These are phyloP conservation scores for Rhipidura dahli DNA, from an alignment of 2,113 vertebrate species.

Conservation along the genomic window DNA sequence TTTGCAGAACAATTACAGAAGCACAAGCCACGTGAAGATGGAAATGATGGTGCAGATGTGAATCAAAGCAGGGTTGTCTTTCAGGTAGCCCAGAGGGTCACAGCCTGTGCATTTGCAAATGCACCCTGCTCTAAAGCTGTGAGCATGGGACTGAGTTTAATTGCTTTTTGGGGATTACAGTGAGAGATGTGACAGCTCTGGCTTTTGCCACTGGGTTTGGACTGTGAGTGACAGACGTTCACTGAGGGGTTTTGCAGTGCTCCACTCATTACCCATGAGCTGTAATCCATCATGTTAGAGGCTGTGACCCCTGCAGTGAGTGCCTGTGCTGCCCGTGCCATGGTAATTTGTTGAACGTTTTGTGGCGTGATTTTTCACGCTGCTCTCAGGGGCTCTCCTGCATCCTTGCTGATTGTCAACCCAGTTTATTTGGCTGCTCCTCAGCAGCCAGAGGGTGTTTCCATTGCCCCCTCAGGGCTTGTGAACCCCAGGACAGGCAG, in stretches of 20 bases:
- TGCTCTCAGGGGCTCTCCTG: not conserved
- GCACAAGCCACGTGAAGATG: fast-evolving
- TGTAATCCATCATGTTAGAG: not conserved
- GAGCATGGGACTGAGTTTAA: not conserved
- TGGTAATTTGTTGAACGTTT: not conserved
- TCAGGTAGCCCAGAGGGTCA: not conserved
- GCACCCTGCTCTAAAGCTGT: not conserved
- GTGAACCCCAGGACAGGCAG: not conserved
- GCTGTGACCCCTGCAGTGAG: not conserved
- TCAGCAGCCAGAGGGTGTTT: not conserved
- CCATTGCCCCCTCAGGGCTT: not conserved
- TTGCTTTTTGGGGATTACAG: not conserved
- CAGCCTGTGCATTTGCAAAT: not conserved
- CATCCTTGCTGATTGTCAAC: not conserved
- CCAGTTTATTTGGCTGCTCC: not conserved
- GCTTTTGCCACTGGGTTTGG: not conserved
- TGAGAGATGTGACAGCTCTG: not conserved
- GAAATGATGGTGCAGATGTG: not conserved
- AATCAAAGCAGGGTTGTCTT: not conserved
- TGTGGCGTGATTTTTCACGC: not conserved
- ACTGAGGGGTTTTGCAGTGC: not conserved
- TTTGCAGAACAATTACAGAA: not conserved
- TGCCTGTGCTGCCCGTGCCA: not conserved
- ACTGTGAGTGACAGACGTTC: not conserved
- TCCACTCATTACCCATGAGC: not conserved